Base-by-base conservation (phyloP, 2,797 vertebrate genomes). In the Kryptolebias ocellatus region DNA sequence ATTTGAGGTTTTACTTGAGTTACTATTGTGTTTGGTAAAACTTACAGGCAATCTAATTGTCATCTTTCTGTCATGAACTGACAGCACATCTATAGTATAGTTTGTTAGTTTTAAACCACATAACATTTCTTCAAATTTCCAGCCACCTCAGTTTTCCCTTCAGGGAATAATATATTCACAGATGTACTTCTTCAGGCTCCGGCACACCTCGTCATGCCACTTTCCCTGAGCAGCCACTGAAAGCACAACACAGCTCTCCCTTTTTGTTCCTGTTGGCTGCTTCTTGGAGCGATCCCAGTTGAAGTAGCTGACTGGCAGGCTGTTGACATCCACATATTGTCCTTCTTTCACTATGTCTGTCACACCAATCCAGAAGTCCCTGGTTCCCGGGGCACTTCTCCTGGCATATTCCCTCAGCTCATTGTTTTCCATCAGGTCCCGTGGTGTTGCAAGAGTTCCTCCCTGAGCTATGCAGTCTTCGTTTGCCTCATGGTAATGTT, bases 401-500 rank as follows among this genome's bases (percentile, higher is more conserved):
- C 95, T 96, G 67, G 93, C 94, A 2, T 98, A 99, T 64, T 98
- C 95, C 52, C 87, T 93, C 54, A 99, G 92, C 17, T 92, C 90
- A 0, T 91, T 94, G 79, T 95, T 98, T 84, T 99, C 96, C 0
- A 92, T 94, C 0, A 72, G 50, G 34, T 92, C 95, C 74, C 96
- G 94, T 0, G 98, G 98, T 12, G 95, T 95, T 9, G 95, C 97
- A 60, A 99, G 76, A 0, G 95, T 98, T 17, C 97, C 97, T 53
- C 98, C 98, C 76, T 96, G 97, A 72, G 96, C 93, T 70, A 99
- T 99, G 79, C 97, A 99, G 83, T 98, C 95, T 87, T 99, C 97
- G 0, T 99, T 97, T 61, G 98, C 98, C 72, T 97, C 95, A 0
- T 99, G 97, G 87, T 96, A 99, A 75, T 96, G 93, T 80, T 96